Base-by-base conservation (phyloP, 2,888 invertebrate genomes). In the Limenitis camilla region DNA sequence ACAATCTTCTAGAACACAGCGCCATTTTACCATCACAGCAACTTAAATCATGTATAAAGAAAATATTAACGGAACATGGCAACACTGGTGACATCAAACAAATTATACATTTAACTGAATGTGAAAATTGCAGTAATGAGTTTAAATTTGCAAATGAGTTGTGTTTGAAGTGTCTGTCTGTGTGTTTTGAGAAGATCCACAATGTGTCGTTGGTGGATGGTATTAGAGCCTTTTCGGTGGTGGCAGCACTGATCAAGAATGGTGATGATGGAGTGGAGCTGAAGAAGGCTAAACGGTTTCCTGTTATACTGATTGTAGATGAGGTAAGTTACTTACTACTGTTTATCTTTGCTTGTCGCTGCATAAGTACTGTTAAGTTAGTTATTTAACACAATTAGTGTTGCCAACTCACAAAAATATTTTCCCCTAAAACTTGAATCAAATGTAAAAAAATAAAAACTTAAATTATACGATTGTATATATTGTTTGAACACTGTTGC, bases 271-370 rank as follows among this genome's bases (percentile, higher is more conserved):
- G 83, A 74, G 63, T 71, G 1, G 62, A 53, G 0, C 63, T 90
- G 57, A 81, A 76, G 65, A 74, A 74, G 43, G 83, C 88, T 0
- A 88, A 81, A 55, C 76, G 91, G 44, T 85, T 90, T 74, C 91
- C 92, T 0, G 85, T 92, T 42, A 85, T 93, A 63, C 74, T 93
- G 56, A 90, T 93, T 61, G 76, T 93, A n/a, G 92, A 93, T 76
- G 92, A 92, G 78, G 92, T 92, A 52, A 63, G 65, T 61, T 30
- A 11, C 35, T 4, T 1, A 35, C 5, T 35, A 29, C 35, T 35
- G 9, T 8, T 6, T 19, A 32, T 3, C n/a, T 42, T 28, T 36
- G 27, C 31, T 10, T 11, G 3, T 46, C 3, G 19, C 19, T 19
- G 19, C 2, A 19, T 19, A 19, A 19, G 19, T 19, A 3, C 3